Evolutionary conservation across 2,888 invertebrate genomes (phyloP).

Genomic region (Pseudococcus viburni): DNA sequence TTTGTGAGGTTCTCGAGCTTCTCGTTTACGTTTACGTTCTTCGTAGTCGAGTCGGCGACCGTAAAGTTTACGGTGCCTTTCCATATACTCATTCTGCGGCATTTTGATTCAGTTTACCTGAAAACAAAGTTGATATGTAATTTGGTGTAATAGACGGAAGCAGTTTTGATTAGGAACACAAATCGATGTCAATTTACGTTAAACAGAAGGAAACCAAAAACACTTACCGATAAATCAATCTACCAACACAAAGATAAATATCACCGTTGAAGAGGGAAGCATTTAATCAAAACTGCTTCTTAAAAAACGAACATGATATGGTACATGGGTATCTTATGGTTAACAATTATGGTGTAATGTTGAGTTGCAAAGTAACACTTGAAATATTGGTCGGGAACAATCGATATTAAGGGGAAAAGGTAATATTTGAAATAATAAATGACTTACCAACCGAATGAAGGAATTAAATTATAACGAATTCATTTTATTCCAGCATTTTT

Average conservation of each 20-base stretch:
- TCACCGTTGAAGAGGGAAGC: not conserved
- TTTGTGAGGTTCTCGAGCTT: constrained; percentile 94
- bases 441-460: constrained; percentile 28
- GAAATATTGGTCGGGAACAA: not conserved
- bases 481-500: not conserved
- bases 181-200: not conserved
- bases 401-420: not conserved
- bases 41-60: constrained; percentile 98
- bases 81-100: constrained; percentile 99
- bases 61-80: constrained; percentile 95
- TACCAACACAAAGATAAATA: not conserved
- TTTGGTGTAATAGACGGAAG: not conserved
- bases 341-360: not conserved
- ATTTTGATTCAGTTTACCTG: constrained; percentile 73
- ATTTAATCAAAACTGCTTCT: constrained; percentile 52
- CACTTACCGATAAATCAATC: constrained; percentile 28
- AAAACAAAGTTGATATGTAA: not conserved
- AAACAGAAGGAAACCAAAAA: constrained; percentile 35
- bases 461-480: not conserved
- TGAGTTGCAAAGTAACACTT: constrained; percentile 43
- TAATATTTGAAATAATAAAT: not conserved
- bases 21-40: constrained; percentile 94
- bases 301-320: constrained; percentile 4
- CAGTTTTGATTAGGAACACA: constrained; percentile 51
- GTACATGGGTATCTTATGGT: not conserved